A percentile compares a stretch with the other conserved stretches of the same genome.
Conservation (phyloP, 2,888 invertebrate species). For the Lasioglossum zephyrum region DNA sequence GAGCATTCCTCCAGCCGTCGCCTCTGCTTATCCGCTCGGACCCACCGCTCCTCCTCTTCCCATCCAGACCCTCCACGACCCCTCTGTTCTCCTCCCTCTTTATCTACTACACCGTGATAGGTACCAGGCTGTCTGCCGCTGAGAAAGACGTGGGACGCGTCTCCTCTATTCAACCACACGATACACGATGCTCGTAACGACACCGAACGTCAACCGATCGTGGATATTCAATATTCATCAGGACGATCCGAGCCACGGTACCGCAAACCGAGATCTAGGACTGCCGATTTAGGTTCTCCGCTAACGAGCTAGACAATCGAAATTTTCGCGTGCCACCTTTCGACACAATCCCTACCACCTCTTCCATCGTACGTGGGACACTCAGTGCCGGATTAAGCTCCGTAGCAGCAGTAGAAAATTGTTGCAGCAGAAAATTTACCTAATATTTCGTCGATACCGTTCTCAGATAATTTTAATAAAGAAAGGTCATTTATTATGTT, state of each 20-base stretch:
- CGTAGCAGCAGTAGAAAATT: too few relatives aligned
- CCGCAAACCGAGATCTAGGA: conserved; percentile 4
- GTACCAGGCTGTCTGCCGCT: conserved; percentile 67
- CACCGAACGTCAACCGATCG: conserved; percentile 13
- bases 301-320: not conserved
- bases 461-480: too few relatives aligned
- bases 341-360: not conserved
- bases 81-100: not conserved
- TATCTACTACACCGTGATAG: conserved; percentile 14
- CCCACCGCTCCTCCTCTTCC: conserved; percentile 20
- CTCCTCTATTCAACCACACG: conserved; percentile 6
- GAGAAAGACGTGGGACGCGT: conserved; percentile 67
- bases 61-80: not conserved
- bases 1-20: conserved; percentile 27
- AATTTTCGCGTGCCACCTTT: not conserved
- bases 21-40: conserved; percentile 23
- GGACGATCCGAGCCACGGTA: not conserved
- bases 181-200: conserved; percentile 34
- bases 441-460: too few relatives aligned
- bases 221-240: conserved; percentile 46
- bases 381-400: too few relatives aligned
- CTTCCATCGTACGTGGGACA: too few relatives aligned
- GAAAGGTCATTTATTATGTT: too few relatives aligned
- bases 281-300: not conserved
- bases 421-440: too few relatives aligned